Percentiles rank a stretch among this genome's conserved stretches.
Evolutionary conservation across 2,888 invertebrate genomes (phyloP).

Genomic region (Hetaerina titia): DNA sequence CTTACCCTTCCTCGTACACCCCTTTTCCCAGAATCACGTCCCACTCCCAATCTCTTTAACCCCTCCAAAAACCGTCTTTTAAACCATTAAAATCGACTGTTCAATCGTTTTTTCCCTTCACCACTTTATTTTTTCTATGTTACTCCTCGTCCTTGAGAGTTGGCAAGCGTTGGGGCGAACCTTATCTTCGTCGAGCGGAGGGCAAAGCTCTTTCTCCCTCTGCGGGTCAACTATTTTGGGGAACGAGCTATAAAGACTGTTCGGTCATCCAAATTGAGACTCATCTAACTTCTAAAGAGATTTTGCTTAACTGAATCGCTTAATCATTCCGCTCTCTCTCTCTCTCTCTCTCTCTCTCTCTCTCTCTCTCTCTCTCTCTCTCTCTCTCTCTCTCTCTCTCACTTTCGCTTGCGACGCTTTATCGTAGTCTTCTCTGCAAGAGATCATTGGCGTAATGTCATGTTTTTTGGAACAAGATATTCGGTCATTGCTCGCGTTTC

Average conservation of each 20-base stretch:
- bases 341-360: too few relatives aligned
- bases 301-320: not conserved
- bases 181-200: not conserved
- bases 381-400: too few relatives aligned
- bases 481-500: too few relatives aligned
- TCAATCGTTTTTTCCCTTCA: not conserved
- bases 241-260: too few relatives aligned
- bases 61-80: not conserved
- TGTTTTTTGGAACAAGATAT: not conserved
- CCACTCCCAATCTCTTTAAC: not conserved
- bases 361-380: too few relatives aligned
- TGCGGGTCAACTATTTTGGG: not conserved
- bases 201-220: not conserved
- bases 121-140: not conserved
- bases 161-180: not conserved
- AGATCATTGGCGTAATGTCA: too few relatives aligned
- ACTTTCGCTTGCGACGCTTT: too few relatives aligned
- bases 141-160: not conserved
- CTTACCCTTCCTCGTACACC: not conserved
- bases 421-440: too few relatives aligned
- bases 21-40: not conserved
- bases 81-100: conserved; percentile 11
- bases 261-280: not conserved
- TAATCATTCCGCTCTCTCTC: too few relatives aligned
- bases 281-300: not conserved